Evolutionary conservation across 2,797 vertebrate genomes (phyloP), one percentile per base, ranked within the genome.

Genomic region (Cuniculus paca): DNA sequence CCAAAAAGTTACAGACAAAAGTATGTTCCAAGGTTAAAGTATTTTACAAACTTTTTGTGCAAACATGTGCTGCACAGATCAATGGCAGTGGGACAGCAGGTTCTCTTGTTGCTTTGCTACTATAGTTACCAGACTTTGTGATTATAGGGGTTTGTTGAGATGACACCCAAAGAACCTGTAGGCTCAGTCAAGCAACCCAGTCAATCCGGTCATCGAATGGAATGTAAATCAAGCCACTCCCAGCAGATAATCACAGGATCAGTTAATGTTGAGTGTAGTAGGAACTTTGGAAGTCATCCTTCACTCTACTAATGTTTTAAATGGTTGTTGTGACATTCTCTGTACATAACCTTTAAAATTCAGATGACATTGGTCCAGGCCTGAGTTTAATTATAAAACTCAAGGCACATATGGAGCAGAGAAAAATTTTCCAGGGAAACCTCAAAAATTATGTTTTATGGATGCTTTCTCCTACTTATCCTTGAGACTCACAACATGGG

Each of bases 381-480:
- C 95, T 95, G 88, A 95, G 81, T 96, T 97, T 97, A 97, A 97
- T 96, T 97, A 97, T 91, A 93, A 97, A 96, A 93, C 34, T 92
- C 50, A 85, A 95, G 56, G 95, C 94, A 90, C 93, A 96, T 95
- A 94, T 95, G 91, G 81, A 97, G 58, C 68, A 90, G 75, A 97
- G 60, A 90, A 94, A 97, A 45, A 85, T 96, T 97, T 98, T 83
- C 96, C 88, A 95, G 94, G 87, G 91, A 97, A 98, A 97, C 83
- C 95, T 96, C 95, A 68, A 97, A 61, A 97, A 97, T 94, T 92
- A 77, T 88, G 88, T 95, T 97, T 96, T 94, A 91, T 91, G 86
- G 45, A 80, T 65, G 56, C 8, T 68, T 87, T 78, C 54, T 42
- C 12, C 77, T 91, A 42, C 75, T 97, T 95, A 86, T 85, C 88